phyloP scores from a whole-genome alignment of 2,888 invertebrate species.

The Tetragonisca angustula region DNA sequence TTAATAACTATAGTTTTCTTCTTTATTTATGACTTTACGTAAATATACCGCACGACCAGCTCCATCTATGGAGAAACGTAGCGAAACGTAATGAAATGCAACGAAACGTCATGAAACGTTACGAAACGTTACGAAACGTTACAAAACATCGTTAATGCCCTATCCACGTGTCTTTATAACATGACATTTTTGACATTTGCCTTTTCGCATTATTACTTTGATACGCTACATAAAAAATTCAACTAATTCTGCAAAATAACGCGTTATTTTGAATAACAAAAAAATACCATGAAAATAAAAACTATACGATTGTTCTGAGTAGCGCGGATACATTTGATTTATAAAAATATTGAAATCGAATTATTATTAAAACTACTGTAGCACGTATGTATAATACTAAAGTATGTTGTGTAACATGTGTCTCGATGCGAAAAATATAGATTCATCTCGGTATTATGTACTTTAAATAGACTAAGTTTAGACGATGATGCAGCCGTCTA shows the following conservation, averaged over 20 bases:
- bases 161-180: not conserved
- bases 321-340: not conserved
- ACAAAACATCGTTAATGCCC: too few species aligned
- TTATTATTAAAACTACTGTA: not conserved
- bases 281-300: not conserved
- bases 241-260: not conserved
- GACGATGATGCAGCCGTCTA: slow-evolving; percentile 18
- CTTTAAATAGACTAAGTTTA: slow-evolving; percentile 18
- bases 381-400: not conserved
- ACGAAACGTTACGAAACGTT: too few species aligned
- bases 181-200: not conserved
- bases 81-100: not conserved
- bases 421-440: slow-evolving; percentile 15
- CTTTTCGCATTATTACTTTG: not conserved
- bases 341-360: not conserved
- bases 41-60: not conserved
- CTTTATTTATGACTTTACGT: not conserved
- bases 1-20: not conserved
- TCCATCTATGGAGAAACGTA: not conserved
- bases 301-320: not conserved
- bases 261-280: not conserved
- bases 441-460: slow-evolving; percentile 30
- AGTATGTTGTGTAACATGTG: slow-evolving; percentile 31
- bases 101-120: not conserved
- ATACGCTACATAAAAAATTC: not conserved